Evolutionary conservation across 2,113 vertebrate genomes (phyloP).

Genomic region (Phaetusa simplex): DNA sequence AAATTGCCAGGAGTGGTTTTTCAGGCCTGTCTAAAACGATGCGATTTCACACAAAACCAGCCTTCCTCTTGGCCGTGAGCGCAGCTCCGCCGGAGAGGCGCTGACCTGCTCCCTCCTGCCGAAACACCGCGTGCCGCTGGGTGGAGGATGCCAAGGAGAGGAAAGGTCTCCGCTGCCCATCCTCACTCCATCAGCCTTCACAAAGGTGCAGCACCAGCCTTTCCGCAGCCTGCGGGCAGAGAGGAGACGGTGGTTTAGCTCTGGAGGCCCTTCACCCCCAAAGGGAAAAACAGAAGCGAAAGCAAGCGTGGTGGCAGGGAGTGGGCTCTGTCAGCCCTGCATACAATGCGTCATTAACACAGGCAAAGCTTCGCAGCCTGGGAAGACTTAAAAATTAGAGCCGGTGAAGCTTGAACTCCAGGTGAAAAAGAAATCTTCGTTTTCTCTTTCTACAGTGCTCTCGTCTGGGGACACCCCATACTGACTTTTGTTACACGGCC

Average conservation of each 20-base stretch:
- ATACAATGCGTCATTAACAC: accelerated
- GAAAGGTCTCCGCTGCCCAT: not conserved
- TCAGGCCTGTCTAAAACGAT: not conserved
- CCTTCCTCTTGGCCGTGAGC: not conserved
- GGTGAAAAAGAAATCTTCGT: not conserved
- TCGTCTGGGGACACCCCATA: not conserved
- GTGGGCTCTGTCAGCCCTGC: not conserved
- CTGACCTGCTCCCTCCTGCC: not conserved
- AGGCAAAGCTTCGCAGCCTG: not conserved
- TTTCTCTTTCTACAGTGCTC: not conserved
- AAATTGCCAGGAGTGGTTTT: not conserved
- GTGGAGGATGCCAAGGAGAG: not conserved
- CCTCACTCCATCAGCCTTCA: accelerated
- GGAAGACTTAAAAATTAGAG: not conserved
- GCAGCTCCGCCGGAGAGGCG: not conserved
- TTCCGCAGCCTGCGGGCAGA: not conserved
- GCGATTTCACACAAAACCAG: not conserved
- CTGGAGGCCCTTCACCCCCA: not conserved
- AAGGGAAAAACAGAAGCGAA: not conserved
- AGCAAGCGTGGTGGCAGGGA: not conserved
- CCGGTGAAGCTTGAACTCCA: not conserved
- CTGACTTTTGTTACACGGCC: not conserved
- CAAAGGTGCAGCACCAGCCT: not conserved
- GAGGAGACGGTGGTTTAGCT: not conserved
- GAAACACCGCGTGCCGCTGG: accelerated